phyloP scores from a whole-genome alignment of 2,888 invertebrate species.

The Cremastinae sp. region DNA sequence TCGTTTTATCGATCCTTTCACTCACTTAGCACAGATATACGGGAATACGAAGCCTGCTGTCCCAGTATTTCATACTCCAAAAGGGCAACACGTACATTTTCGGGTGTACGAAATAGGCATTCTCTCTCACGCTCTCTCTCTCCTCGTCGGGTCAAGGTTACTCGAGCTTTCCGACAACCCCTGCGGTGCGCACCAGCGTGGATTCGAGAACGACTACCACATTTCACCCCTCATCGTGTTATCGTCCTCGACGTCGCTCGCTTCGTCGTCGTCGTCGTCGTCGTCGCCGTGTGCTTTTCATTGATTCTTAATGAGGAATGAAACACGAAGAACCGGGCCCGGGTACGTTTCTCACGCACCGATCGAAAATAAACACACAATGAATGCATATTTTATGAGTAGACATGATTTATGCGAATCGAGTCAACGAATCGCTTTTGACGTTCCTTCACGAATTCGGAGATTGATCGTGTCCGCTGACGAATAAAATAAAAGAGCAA shows the following conservation, averaged over 20 bases:
- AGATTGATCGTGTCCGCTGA: no score
- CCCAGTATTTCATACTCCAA: constrained; percentile 22
- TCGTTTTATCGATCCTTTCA: constrained; percentile 21
- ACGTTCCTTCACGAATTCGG: no score
- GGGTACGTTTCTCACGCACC: background rate
- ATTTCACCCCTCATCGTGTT: constrained; percentile 41
- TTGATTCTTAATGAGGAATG: constrained; percentile 54
- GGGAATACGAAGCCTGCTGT: background rate
- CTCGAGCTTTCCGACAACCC: constrained; percentile 43
- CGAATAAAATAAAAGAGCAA: no score
- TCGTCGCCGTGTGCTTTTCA: constrained; percentile 39
- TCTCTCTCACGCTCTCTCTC: constrained; percentile 37
- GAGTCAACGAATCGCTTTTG: no score
- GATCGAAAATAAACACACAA: background rate
- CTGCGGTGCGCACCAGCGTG: constrained; percentile 13
- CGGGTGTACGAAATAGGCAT: constrained; percentile 42
- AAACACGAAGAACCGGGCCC: background rate
- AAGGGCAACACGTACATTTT: constrained; percentile 54
- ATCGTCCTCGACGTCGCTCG: constrained; percentile 25
- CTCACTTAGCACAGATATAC: background rate
- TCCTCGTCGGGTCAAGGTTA: constrained; percentile 59
- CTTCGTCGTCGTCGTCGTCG: constrained; percentile 27
- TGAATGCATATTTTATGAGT: no score
- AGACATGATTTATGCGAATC: no score
- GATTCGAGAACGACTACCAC: constrained; percentile 32